Conservation (phyloP, 2,797 vertebrate genomes). For the Alca torda region DNA sequence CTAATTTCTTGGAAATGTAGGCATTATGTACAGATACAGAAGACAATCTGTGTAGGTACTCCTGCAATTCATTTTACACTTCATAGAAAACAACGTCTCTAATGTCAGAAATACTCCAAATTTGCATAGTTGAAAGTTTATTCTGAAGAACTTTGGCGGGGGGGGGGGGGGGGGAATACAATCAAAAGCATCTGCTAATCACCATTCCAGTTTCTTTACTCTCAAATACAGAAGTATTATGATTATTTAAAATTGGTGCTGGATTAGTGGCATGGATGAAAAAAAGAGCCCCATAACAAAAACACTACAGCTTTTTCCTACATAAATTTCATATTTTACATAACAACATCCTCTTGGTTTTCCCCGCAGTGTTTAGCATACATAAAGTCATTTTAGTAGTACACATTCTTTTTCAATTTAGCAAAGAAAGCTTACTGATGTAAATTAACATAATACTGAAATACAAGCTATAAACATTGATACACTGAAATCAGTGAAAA, state of each 20-base stretch:
- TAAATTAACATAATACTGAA: neutral
- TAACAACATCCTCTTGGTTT: neutral
- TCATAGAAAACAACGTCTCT: neutral
- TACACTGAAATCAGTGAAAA: neutral
- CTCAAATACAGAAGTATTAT: neutral
- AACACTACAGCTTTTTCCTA: neutral
- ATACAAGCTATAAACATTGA: neutral
- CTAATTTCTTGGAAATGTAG: neutral
- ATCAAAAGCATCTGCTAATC: neutral
- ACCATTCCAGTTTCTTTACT: neutral
- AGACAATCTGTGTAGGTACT: neutral
- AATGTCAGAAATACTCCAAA: neutral
- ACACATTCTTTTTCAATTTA: neutral
- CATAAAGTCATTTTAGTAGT: neutral
- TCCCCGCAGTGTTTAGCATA: neutral
- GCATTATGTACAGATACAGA: neutral
- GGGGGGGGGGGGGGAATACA: neutral
- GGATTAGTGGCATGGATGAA: neutral
- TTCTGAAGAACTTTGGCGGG: neutral
- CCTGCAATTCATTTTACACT: neutral
- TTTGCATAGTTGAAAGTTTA: neutral
- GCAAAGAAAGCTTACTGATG: neutral
- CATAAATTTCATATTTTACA: neutral
- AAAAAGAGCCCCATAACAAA: neutral
- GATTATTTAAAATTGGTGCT: neutral